Base-by-base conservation (phyloP, 2,113 vertebrate genomes). In the Camelus dromedarius region DNA sequence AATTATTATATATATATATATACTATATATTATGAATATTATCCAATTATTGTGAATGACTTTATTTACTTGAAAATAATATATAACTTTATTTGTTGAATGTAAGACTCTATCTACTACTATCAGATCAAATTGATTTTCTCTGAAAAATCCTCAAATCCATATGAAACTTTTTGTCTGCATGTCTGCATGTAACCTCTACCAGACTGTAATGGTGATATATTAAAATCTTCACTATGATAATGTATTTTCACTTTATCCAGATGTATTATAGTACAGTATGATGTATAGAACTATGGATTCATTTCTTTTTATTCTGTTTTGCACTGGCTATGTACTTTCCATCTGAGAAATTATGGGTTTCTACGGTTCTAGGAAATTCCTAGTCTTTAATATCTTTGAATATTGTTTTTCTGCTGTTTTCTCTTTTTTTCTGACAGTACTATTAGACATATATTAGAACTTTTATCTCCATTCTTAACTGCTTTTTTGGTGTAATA, bases 221-320 rank as follows among this genome's bases (percentile, higher is more conserved):
- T 67, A 58, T 46, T 80, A 58, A 79, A 93, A 46, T 64, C 18
- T 76, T 69, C 16, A 19, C 26, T 89, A 19, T 50, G 56, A 22
- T 56, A 85, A 50, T 66, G 14, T 90, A n/a, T 90, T 90, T 92
- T 93, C 30, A 64, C 35, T 72, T 84, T 93, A 64, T 72, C 5
- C 20, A 56, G 54, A 48, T 90, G 4, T 84, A 64, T 30, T 73
- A 70, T 26, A 82, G 22, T 88, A 38, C 2, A 48, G 69, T 70
- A 2, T 91, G 6, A 82, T 82, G 4, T 69, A 11, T 60, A 54
- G 56, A 83, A 19, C 46, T 70, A 14, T 91, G 32, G 42, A 70
- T 95, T 93, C 83, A 50, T 72, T 92, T 96, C 42, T 73, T 1
- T 72, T 92, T 50, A 54, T 72, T 82, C 2, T 87, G 35, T 86